Conservation (phyloP, 92 coral and sea anemone species). For the Porites lobata region DNA sequence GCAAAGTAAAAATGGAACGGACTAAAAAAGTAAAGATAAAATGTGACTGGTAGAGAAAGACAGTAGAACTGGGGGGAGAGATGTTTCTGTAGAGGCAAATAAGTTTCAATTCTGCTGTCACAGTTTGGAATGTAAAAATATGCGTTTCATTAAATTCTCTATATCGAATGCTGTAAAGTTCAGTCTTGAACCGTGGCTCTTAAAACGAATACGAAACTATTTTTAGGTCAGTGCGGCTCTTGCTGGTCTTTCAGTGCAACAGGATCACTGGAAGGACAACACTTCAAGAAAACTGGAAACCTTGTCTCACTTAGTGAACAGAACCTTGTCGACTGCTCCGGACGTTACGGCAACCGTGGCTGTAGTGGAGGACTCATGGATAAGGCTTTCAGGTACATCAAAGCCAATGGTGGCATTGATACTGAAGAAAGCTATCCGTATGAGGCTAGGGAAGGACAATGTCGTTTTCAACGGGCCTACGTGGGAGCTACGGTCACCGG, state of each 20-base stretch:
- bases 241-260: slow-evolving; percentile 98
- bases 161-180: not conserved
- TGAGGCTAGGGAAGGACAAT: not conserved
- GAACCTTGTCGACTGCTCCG: slow-evolving; percentile 87
- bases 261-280: slow-evolving; percentile 90
- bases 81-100: no score
- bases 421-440: slow-evolving; percentile 85
- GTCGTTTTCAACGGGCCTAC: not conserved
- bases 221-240: slow-evolving; percentile 90
- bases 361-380: slow-evolving; percentile 88
- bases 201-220: not conserved
- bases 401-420: slow-evolving; percentile 80
- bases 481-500: not conserved
- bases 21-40: no score
- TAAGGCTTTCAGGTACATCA: slow-evolving; percentile 80
- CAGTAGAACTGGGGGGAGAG: no score
- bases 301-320: slow-evolving; percentile 92
- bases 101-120: no score
- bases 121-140: no score
- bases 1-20: no score
- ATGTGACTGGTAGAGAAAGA: no score
- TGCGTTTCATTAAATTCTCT: no score
- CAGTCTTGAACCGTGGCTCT: no score
- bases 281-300: slow-evolving; percentile 80
- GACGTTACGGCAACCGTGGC: slow-evolving; percentile 77